These are phyloP conservation scores for Promerops cafer DNA, from an alignment of 2,113 vertebrate genomes.

Conservation along the genomic window DNA sequence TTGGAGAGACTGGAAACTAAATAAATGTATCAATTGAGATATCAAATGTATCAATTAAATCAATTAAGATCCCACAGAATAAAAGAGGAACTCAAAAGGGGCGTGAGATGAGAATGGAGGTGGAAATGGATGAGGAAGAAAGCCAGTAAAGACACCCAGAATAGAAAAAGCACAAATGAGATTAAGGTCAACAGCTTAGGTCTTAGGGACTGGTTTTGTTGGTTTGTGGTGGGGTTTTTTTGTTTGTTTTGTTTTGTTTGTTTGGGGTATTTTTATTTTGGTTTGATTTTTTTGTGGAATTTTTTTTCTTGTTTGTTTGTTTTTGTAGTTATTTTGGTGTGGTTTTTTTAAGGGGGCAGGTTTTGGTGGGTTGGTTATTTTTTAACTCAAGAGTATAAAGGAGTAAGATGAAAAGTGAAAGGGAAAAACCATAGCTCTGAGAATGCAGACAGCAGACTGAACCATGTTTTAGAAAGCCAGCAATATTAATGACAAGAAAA, in stretches of 20 bases:
- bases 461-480: neutral
- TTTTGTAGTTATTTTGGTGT: neutral
- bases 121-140: neutral
- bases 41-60: no score
- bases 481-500: neutral
- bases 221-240: no score
- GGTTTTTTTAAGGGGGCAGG: rapidly evolving
- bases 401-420: neutral
- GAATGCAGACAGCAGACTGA: neutral
- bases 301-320: neutral
- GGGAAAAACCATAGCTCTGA: neutral
- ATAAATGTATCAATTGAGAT: neutral
- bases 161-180: neutral
- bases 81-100: neutral
- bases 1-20: neutral
- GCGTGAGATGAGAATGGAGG: neutral
- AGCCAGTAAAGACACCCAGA: neutral
- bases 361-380: neutral
- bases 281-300: neutral
- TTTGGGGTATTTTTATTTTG: neutral
- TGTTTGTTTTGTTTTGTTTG: neutral
- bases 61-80: neutral
- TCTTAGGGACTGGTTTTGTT: neutral
- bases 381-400: neutral
- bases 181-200: neutral